Base-by-base conservation (phyloP, 1,140 invertebrate genomes). In the Berghia stephanieae region DNA sequence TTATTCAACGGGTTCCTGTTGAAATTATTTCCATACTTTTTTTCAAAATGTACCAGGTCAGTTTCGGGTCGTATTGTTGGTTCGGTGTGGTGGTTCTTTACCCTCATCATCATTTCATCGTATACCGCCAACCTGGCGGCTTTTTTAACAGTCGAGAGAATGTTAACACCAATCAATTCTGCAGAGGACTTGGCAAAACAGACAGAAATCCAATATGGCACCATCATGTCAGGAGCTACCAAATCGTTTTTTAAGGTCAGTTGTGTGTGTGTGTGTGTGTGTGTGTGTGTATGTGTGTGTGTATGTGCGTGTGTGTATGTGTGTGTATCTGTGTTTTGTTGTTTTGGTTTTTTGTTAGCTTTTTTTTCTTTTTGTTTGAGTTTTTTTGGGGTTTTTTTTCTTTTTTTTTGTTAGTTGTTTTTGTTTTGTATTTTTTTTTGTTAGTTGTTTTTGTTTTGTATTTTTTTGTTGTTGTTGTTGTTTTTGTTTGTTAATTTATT, bases 51-150 rank as follows among this genome's bases (percentile, higher is more conserved):
- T 21, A 38, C 8, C 71, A 89, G 88, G 79, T 89, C 89, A 31
- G 80, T 88, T n/a, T 87, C 88, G 21, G 89, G 89, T 18, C 74
- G 89, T 44, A 88, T 90, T 43, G 87, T 88, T 0, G 88, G 88
- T 0, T 86, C 85, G 63, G 86, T 86, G 0, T 89, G 88, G 87
- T 89, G 88, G 88, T 88, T 88, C 73, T 89, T 89, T 79, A 87
- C 87, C 0, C 76, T 89, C 21, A 89, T 89, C 66, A 84, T 89
- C 40, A 88, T 89, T 40, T 88, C 87, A n/a, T 89, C 88, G 8
- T 89, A 89, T 80, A 89, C 88, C 10, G 88, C 88, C 63, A 89
- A 89, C 80, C 82, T 89, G 66, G 88, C 87, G 0, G 88, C 88
- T 55, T 89, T 89, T 72, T 81, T 89, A 6, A 89, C 88, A 8